These are phyloP conservation scores for Platycheirus rosarum DNA, from an alignment of 2,888 invertebrate species.

Conservation along the genomic window DNA sequence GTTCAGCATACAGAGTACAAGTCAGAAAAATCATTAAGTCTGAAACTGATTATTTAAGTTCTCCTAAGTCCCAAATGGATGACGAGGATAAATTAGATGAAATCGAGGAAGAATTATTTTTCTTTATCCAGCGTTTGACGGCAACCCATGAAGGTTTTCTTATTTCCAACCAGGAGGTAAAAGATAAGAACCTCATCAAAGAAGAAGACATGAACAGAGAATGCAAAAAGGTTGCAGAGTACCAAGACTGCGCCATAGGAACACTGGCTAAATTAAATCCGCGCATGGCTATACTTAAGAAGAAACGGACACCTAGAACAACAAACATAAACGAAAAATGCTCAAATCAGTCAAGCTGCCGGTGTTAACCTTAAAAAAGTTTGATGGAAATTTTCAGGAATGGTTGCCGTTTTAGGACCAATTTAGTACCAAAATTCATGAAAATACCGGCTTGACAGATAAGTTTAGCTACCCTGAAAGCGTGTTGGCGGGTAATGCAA, in stretches of 20 bases:
- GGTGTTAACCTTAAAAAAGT: too few species aligned
- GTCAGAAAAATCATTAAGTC: too few species aligned
- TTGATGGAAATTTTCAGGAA: too few species aligned
- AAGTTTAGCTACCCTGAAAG: conserved; percentile 1
- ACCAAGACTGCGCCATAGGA: not conserved
- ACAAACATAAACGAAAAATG: not conserved
- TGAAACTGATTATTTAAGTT: too few species aligned
- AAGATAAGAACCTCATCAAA: conserved; percentile 5
- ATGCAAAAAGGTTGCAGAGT: conserved; percentile 2
- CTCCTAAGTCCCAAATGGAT: too few species aligned
- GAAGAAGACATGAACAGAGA: not conserved
- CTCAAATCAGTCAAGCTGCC: not conserved
- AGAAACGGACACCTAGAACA: not conserved
- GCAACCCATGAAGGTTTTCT: not conserved
- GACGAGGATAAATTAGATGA: too few species aligned
- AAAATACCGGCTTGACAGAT: conserved; percentile 4
- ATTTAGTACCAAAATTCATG: too few species aligned
- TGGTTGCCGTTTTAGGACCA: not conserved
- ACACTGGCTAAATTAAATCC: not conserved
- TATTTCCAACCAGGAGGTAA: not conserved
- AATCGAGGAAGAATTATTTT: too few species aligned
- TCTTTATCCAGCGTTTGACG: too few species aligned
- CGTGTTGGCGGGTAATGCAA: too few species aligned
- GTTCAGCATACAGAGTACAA: too few species aligned
- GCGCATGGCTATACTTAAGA: too few species aligned